phyloP scores from a whole-genome alignment of 2,888 invertebrate genomes.

The Labia minor region DNA sequence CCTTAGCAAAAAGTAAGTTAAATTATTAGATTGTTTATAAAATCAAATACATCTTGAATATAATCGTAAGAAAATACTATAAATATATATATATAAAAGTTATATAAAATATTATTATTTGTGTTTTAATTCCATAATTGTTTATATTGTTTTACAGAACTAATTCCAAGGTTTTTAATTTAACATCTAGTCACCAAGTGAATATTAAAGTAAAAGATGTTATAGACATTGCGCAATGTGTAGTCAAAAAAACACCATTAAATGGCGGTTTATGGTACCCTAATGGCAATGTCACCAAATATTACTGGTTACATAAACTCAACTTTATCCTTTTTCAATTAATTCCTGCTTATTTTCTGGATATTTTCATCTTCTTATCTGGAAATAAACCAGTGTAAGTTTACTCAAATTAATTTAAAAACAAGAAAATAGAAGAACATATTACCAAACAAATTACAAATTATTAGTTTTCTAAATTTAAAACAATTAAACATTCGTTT shows the following conservation, averaged over 20 bases:
- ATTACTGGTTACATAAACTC: conserved; percentile 63
- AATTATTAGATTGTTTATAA: too few species aligned
- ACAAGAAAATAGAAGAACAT: too few species aligned
- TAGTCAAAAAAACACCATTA: conserved; percentile 71
- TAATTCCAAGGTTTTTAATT: conserved; percentile 51
- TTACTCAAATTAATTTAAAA: too few species aligned
- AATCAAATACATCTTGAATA: too few species aligned
- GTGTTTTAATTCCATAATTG: too few species aligned
- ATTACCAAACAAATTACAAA: too few species aligned
- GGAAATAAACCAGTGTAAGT: conserved; percentile 84
- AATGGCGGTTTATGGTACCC: conserved; percentile 80
- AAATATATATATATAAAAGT: too few species aligned
- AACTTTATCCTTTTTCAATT: conserved; percentile 80
- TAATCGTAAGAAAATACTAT: too few species aligned
- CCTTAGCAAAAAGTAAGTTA: conserved; percentile 40
- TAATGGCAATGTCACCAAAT: conserved; percentile 76
- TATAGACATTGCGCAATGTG: conserved; percentile 65
- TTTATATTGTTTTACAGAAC: conserved; percentile 22
- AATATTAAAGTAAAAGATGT: conserved; percentile 75
- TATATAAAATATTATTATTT: too few species aligned
- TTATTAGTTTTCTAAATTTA: too few species aligned
- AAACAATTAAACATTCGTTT: too few species aligned
- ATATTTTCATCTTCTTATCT: conserved; percentile 60
- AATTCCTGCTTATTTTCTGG: conserved; percentile 78
- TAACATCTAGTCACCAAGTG: conserved; percentile 69